Evolutionary conservation across 2,797 vertebrate genomes (phyloP), one percentile per base, ranked within the genome.

Genomic region (Salmo trutta): DNA sequence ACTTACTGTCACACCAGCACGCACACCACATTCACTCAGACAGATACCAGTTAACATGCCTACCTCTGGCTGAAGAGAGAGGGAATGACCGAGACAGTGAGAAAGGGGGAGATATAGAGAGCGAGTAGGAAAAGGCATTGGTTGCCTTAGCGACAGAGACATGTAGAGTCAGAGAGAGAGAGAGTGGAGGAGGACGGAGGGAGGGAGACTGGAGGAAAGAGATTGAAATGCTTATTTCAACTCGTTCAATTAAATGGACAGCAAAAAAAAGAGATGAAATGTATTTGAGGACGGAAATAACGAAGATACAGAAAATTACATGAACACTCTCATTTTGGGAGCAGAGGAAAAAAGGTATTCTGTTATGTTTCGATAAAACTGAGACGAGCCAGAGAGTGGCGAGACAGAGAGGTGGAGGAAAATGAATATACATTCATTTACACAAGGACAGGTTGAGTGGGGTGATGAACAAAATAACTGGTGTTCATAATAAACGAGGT

Each of bases 91-190:
- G 87, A 94, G 90, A 79, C 86, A 82, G 88, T 88, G 88, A 88
- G 89, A 87, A 82, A 89, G 84, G 86, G 86, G 86, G 86, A 89
- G 90, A 92, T 87, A 87, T 77, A 86, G 89, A 89, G 90, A 89
- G 89, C 81, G 83, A 92, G 90, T 81, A 86, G 89, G 88, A 91
- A 92, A 93, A 94, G 91, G 93, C 94, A 93, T 95, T 82, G 92
- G 95, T 95, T 95, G 94, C 94, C 94, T 85, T 94, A 94, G 95
- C 91, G 94, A 95, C 94, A 91, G 94, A 95, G 93, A 92, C 91
- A 93, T 92, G 91, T 88, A 71, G 59, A 68, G 59, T 41, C 72
- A 83, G 78, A 72, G 78, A 56, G 29, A n/a, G 51, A 19, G 54
- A 19, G 70, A 62, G 69, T 41, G 76, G 73, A 73, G 80, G 71